phyloP scores from a whole-genome alignment of 1,140 invertebrate genomes.

The Listronotus oregonensis region DNA sequence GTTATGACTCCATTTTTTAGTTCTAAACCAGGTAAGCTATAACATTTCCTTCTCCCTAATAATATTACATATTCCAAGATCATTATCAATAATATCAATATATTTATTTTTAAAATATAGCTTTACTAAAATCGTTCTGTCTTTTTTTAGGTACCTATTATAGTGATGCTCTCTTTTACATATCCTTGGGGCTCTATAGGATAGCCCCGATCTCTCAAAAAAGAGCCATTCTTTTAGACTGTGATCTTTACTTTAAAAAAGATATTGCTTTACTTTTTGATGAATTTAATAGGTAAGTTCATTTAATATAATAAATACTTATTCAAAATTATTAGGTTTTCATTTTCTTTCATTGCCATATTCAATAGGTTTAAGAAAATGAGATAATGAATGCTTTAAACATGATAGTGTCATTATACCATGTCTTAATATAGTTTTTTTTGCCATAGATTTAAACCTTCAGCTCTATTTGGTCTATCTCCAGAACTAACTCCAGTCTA shows the following conservation, averaged over 20 bases:
- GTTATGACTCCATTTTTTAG: constrained; percentile 78
- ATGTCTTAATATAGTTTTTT: neutral
- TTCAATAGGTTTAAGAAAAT: too few species aligned
- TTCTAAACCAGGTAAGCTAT: constrained; percentile 65
- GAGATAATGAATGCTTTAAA: too few species aligned
- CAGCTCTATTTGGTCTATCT: constrained; percentile 75
- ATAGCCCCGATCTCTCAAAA: constrained; percentile 67
- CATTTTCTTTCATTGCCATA: too few species aligned
- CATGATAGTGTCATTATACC: too few species aligned
- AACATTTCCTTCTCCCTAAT: too few species aligned
- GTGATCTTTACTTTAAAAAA: constrained; percentile 77
- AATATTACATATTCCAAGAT: too few species aligned
- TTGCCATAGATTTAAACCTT: constrained; percentile 56
- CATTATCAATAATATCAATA: too few species aligned
- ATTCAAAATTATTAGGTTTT: neutral
- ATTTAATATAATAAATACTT: neutral
- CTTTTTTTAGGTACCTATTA: constrained; percentile 73
- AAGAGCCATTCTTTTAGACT: constrained; percentile 77
- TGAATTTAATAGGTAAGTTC: constrained; percentile 69
- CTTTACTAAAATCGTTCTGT: neutral
- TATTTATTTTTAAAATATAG: too few species aligned
- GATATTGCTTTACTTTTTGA: constrained; percentile 71
- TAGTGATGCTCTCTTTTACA: constrained; percentile 80
- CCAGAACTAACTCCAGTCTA: constrained; percentile 83
- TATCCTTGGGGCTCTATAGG: constrained; percentile 76